A percentile compares a stretch with the other conserved stretches of the same genome.
Evolutionary conservation across 2,797 vertebrate genomes (phyloP).

Genomic region (Sebastes hopkinsi): DNA sequence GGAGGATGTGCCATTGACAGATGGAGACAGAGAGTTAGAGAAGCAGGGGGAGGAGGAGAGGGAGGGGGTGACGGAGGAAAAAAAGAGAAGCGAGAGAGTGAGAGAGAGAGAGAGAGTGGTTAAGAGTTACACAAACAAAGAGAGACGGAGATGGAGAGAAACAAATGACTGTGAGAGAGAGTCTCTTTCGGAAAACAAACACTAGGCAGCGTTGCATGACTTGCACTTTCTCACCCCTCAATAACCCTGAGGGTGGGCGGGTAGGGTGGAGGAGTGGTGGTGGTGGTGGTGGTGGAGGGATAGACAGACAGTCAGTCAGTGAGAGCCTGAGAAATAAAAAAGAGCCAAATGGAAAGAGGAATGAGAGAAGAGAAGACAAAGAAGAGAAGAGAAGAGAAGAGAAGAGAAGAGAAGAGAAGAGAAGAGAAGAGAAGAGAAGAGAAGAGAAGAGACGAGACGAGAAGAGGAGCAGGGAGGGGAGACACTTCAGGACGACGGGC

Average conservation of each 20-base stretch:
- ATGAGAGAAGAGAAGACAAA: not conserved
- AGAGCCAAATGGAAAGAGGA: conserved; percentile 9
- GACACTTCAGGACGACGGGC: conserved; percentile 4
- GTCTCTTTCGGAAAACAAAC: conserved; percentile 60
- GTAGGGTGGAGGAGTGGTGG: not conserved
- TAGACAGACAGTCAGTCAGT: not conserved
- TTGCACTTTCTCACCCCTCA: conserved; percentile 77
- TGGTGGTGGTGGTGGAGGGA: not conserved
- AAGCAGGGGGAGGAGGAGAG: conserved; percentile 23
- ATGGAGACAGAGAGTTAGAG: conserved; percentile 50
- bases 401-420: not conserved
- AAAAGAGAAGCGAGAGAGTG: conserved; percentile 9
- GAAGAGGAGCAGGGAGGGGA: conserved; percentile 9
- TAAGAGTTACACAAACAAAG: conserved; percentile 50
- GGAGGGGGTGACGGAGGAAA: not conserved
- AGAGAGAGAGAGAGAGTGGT: conserved; percentile 11
- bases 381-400: not conserved
- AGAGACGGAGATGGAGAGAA: conserved; percentile 40
- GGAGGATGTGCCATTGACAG: conserved; percentile 53
- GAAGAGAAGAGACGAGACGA: not conserved
- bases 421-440: not conserved
- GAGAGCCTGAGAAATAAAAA: conserved; percentile 7
- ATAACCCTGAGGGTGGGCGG: conserved; percentile 42
- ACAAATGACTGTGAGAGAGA: conserved; percentile 48
- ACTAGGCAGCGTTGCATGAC: conserved; percentile 73